Evolutionary conservation across 1,140 invertebrate genomes (phyloP).

Genomic region (Tetragnatha versicolor): DNA sequence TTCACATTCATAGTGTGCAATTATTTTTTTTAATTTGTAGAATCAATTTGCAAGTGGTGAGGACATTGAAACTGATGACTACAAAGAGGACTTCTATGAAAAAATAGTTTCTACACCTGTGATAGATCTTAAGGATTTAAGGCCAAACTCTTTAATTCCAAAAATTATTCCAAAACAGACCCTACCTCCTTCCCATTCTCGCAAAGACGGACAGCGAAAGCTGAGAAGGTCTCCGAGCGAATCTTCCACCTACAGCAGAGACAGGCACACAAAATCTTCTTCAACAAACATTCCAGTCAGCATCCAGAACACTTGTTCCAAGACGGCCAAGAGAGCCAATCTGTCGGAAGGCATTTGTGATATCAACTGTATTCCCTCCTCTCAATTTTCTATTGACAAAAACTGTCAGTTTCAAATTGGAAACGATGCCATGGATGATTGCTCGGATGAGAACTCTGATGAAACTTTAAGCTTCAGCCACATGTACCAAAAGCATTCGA

Average conservation of each 20-base stretch:
- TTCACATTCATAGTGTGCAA: neutral
- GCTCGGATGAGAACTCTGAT: constrained; percentile 14
- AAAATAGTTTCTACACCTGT: constrained; percentile 27
- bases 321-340: constrained; percentile 1
- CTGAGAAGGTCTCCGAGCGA: constrained; percentile 13
- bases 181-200: neutral
- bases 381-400: constrained; percentile 23
- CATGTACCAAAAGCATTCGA: constrained; percentile 34
- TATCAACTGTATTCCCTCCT: constrained; percentile 12
- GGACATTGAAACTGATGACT: neutral
- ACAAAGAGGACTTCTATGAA: constrained; percentile 27
- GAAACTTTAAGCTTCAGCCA: constrained; percentile 63
- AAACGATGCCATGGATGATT: constrained; percentile 47
- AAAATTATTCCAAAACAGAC: constrained; percentile 16
- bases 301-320: neutral
- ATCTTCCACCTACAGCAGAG: neutral
- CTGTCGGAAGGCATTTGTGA: constrained; percentile 16
- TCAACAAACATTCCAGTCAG: neutral
- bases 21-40: neutral
- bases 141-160: constrained; percentile 29
- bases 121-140: constrained; percentile 35
- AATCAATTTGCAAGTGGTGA: constrained; percentile 34
- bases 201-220: constrained; percentile 28
- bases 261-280: neutral
- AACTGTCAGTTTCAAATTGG: constrained; percentile 17